Evolutionary conservation across 2,888 invertebrate species (phyloP).

Genomic region (Eretmocerus hayati): DNA sequence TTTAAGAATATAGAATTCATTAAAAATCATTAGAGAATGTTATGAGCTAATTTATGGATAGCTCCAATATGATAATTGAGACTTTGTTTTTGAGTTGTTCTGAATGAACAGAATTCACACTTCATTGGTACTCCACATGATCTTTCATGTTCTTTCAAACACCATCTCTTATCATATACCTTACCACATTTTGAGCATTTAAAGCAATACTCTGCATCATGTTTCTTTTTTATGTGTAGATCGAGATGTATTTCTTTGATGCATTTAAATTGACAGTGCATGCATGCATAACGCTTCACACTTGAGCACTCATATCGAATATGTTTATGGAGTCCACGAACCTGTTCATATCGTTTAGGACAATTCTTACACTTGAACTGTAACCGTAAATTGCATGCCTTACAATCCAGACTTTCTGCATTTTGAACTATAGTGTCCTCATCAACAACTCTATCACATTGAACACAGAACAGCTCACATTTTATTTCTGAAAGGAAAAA

Average conservation of each 20-base stretch:
- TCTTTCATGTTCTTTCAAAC: slow-evolving; percentile 21
- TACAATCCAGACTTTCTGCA: slow-evolving; percentile 19
- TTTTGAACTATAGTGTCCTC: slow-evolving; percentile 22
- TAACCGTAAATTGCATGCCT: slow-evolving; percentile 17
- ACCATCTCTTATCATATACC: slow-evolving; percentile 21
- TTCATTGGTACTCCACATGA: slow-evolving; percentile 21
- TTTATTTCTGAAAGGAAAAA: slow-evolving; percentile 21
- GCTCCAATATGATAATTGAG: slow-evolving; percentile 23
- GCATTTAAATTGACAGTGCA: slow-evolving; percentile 21
- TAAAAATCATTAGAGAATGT: slow-evolving; percentile 18
- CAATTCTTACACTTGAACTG: slow-evolving; percentile 22
- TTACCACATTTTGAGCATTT: slow-evolving; percentile 23
- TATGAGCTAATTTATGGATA: slow-evolving; percentile 19
- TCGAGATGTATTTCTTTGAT: slow-evolving; percentile 22
- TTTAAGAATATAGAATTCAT: no score
- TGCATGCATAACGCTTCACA: slow-evolving; percentile 21
- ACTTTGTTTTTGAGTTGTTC: slow-evolving; percentile 23
- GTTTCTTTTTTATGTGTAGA: slow-evolving; percentile 22
- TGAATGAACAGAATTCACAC: slow-evolving; percentile 20
- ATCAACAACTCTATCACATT: slow-evolving; percentile 19
- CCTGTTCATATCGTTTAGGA: slow-evolving; percentile 20
- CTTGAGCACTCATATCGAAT: slow-evolving; percentile 21
- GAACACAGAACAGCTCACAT: slow-evolving; percentile 19
- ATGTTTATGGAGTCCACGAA: slow-evolving; percentile 21
- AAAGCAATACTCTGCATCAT: slow-evolving; percentile 20